Percentiles rank a stretch among this genome's conserved stretches.
Conservation (phyloP, 2,113 vertebrate genomes). For the Echinops telfairi region DNA sequence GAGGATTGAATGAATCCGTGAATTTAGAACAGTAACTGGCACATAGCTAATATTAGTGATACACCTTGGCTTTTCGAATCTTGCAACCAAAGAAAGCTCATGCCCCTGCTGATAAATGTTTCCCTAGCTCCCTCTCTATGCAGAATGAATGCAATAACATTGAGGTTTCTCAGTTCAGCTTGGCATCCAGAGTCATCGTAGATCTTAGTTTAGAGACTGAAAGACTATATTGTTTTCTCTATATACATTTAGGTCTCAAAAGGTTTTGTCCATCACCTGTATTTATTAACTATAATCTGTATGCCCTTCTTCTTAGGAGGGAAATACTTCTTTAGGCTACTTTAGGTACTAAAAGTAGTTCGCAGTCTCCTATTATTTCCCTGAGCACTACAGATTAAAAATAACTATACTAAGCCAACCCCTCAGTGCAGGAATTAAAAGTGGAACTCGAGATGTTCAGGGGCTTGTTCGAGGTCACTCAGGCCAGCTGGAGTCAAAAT, state of each 20-base stretch:
- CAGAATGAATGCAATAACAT: not conserved
- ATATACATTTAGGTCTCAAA: not conserved
- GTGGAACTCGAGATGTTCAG: not conserved
- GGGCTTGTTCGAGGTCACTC: conserved; percentile 18
- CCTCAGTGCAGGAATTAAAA: conserved; percentile 16
- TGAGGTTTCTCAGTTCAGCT: not conserved
- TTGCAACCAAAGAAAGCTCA: not conserved
- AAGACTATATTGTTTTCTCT: too few species aligned
- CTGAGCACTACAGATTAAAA: conserved; percentile 1
- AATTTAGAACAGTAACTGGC: too few species aligned
- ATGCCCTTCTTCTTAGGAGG: conserved; percentile 24
- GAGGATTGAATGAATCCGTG: not conserved
- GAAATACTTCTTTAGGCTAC: conserved; percentile 30
- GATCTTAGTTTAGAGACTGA: conserved; percentile 1
- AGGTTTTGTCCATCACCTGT: not conserved
- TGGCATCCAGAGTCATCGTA: not conserved
- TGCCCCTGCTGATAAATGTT: not conserved
- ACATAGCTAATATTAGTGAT: too few species aligned
- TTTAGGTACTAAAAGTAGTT: conserved; percentile 39
- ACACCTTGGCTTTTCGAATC: not conserved
- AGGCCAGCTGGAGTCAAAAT: not conserved
- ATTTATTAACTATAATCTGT: conserved; percentile 35
- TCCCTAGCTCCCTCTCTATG: not conserved
- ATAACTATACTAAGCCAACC: not conserved
- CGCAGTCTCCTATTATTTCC: not conserved